Conservation (phyloP, 2,888 invertebrate species). For the Pimpla rufipes region DNA sequence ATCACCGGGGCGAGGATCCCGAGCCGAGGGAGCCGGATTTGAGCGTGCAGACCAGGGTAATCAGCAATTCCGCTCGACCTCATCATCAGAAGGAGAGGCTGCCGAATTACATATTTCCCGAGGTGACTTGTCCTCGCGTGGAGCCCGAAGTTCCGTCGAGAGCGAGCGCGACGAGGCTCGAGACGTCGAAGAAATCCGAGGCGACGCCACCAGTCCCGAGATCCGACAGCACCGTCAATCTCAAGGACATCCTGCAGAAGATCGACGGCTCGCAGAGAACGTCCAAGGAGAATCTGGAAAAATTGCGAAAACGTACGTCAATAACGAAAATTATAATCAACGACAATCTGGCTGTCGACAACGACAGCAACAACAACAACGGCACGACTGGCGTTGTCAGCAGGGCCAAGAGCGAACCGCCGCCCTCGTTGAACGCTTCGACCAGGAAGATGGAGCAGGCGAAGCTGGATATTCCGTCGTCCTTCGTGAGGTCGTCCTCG, state of each 20-base stretch:
- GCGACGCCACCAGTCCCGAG: constrained; percentile 1
- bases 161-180: constrained; percentile 23
- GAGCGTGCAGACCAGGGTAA: no score
- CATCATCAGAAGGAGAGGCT: constrained; percentile 67
- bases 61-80: not conserved
- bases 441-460: constrained; percentile 67
- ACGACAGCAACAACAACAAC: constrained; percentile 71
- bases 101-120: constrained; percentile 72
- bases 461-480: constrained; percentile 74
- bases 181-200: constrained; percentile 2
- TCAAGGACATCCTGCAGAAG: constrained; percentile 82
- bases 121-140: constrained; percentile 43
- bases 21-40: constrained; percentile 22
- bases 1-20: not conserved
- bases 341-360: constrained; percentile 74
- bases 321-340: constrained; percentile 82
- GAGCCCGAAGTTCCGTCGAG: not conserved
- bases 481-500: constrained; percentile 79
- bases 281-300: constrained; percentile 81
- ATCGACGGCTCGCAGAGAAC: constrained; percentile 77
- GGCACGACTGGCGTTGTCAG: constrained; percentile 50
- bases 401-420: constrained; percentile 72
- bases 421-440: constrained; percentile 50
- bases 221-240: constrained; percentile 78
- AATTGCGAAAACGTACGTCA: constrained; percentile 80